Evolutionary conservation across 2,113 vertebrate genomes (phyloP).

Genomic region (Ceuthmochares aereus): DNA sequence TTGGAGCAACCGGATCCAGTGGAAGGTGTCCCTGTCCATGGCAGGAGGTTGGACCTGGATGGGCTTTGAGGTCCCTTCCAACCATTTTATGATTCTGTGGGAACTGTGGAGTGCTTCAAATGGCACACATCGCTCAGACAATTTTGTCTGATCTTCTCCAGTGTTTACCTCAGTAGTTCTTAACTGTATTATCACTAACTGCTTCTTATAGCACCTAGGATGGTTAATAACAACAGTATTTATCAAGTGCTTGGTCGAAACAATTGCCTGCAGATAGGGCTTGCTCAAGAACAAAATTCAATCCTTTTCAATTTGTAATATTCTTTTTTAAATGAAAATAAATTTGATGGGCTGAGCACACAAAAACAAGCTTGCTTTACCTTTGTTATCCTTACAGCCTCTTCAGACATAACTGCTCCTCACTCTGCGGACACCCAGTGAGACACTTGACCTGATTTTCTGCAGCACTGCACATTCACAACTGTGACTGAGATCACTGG

Average conservation of each 20-base stretch:
- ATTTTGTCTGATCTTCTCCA: background rate
- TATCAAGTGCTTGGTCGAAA: background rate
- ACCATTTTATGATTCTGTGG: no score
- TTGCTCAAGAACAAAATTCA: background rate
- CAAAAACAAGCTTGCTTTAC: background rate
- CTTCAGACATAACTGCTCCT: background rate
- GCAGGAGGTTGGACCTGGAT: no score
- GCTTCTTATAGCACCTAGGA: background rate
- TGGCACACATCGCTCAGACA: background rate
- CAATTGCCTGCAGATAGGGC: background rate
- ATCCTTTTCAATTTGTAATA: background rate
- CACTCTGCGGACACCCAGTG: background rate
- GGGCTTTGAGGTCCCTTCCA: no score
- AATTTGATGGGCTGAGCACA: background rate
- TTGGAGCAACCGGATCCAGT: no score
- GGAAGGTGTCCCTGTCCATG: no score
- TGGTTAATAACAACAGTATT: background rate
- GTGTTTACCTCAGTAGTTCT: background rate
- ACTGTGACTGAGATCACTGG: background rate
- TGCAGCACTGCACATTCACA: slow-evolving; percentile 51
- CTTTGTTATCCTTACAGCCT: background rate
- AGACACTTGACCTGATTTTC: slow-evolving; percentile 63
- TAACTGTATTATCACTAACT: background rate
- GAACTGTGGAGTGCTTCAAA: background rate
- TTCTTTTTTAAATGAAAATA: background rate